Evolutionary conservation across 2,888 invertebrate species (phyloP).

Genomic region (Lasioglossum morio): DNA sequence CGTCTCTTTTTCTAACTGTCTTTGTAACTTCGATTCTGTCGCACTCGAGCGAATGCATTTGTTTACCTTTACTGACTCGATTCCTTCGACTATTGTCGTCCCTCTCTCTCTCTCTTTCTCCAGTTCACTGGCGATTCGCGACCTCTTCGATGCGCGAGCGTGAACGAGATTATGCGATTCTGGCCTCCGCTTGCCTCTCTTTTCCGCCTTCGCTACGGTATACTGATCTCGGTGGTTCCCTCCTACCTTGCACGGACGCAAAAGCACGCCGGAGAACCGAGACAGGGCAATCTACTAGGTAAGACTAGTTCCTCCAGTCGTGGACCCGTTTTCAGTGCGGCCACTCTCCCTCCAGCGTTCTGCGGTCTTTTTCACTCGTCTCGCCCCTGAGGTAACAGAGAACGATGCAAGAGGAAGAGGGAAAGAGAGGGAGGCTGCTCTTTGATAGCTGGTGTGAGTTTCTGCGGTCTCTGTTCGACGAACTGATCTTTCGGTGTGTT

Average conservation of each 20-base stretch:
- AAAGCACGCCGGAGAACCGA: constrained; percentile 63
- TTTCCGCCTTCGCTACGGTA: constrained; percentile 63
- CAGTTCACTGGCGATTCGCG: neutral
- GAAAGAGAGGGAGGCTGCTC: neutral
- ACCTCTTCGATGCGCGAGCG: neutral
- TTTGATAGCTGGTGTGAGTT: neutral
- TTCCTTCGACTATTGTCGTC: neutral
- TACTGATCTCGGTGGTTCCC: constrained; percentile 62
- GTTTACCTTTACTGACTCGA: neutral
- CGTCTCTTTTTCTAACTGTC: neutral
- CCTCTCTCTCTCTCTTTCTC: neutral
- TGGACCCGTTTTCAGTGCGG: constrained; percentile 72
- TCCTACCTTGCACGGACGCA: constrained; percentile 69
- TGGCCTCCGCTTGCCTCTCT: constrained; percentile 50
- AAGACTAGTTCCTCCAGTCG: constrained; percentile 75
- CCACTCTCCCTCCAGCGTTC: constrained; percentile 34
- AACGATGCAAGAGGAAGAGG: neutral
- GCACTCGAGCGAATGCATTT: neutral
- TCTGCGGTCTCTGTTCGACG: neutral
- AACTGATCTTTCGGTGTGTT: neutral
- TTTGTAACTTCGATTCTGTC: neutral
- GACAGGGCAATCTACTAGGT: constrained; percentile 75
- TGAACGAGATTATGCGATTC: neutral
- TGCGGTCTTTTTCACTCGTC: constrained; percentile 35
- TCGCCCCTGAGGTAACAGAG: neutral